Base-by-base conservation (phyloP, 2,888 invertebrate genomes). In the Endomychus coccineus region DNA sequence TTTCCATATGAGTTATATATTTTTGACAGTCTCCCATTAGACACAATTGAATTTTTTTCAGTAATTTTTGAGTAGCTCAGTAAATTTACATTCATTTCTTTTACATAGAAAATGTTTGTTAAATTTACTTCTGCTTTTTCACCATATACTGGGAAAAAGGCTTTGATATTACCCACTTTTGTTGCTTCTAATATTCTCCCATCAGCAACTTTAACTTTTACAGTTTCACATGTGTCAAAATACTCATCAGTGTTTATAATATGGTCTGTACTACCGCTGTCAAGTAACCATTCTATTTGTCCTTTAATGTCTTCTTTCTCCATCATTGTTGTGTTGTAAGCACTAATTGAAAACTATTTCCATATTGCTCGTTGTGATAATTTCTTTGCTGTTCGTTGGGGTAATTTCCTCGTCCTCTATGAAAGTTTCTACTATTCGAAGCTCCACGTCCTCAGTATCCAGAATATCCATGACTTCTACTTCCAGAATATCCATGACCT, bases 21-120 rank as follows among this genome's bases (percentile, higher is more conserved):
- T 44, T 39, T 44, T 19, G 38, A 40, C 4, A 9, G 34, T 27
- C 42, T 35, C 11, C 34, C 31, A 24, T 17, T 17, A 10, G 48
- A 43, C 2, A 50, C 27, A 34, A 45, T 39, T 39, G 28, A 36
- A 45, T 50, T n/a, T n/a, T n/a, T n/a, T n/a, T n/a, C n/a, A n/a
- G n/a, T n/a, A n/a, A n/a, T n/a, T 37, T 30, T 49, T 6, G 32
- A 25, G 32, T 35, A 43, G 37, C 48, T 50, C 7, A 49, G 27
- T 23, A 48, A 34, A 44, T 46, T 49, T 32, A 11, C 29, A 27
- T 43, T 29, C 43, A 47, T 44, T 22, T 43, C 37, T 41, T 43
- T 37, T n/a, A 45, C 47, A 42, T 35, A 45, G 28, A 37, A 38
- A 11, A 38, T 23, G 33, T 38, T 38, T 11, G 2, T 28, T 13